Evolutionary conservation across 53 echinoderm and acorn worm genomes (phyloP).

Genomic region (Temnopleurus reevesii): DNA sequence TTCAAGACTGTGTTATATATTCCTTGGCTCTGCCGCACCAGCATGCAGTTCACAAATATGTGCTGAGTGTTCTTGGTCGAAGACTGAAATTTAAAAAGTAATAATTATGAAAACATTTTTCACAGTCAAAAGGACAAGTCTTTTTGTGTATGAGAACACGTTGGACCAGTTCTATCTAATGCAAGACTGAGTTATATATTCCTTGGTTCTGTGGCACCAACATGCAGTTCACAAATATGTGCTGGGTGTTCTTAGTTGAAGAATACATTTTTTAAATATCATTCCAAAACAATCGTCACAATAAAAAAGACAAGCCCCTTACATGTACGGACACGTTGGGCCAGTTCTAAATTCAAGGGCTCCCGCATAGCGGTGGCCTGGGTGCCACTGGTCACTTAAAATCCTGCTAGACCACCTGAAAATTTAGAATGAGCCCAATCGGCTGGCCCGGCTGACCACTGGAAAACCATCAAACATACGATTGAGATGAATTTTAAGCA

Average conservation of each 20-base stretch:
- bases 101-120: not conserved
- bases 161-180: constrained; percentile 55
- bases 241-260: constrained; percentile 38
- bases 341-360: too few species aligned
- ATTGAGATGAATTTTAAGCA: too few species aligned
- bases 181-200: constrained; percentile 78
- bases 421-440: too few species aligned
- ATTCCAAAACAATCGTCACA: not conserved
- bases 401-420: too few species aligned
- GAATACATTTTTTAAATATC: constrained; percentile 21
- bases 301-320: too few species aligned
- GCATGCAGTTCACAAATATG: constrained; percentile 92
- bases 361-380: too few species aligned
- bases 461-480: too few species aligned
- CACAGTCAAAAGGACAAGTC: too few species aligned
- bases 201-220: constrained; percentile 81
- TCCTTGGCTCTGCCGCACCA: constrained; percentile 81
- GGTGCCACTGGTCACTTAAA: too few species aligned
- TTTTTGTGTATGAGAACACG: too few species aligned
- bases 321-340: too few species aligned
- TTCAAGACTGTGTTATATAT: constrained; percentile 80
- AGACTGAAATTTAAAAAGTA: constrained; percentile 44
- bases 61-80: constrained; percentile 43
- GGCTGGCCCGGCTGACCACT: too few species aligned
- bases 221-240: constrained; percentile 93